These are phyloP conservation scores for Himalopsyche kuldschensis DNA, from an alignment of 2,888 invertebrate genomes.

Conservation along the genomic window DNA sequence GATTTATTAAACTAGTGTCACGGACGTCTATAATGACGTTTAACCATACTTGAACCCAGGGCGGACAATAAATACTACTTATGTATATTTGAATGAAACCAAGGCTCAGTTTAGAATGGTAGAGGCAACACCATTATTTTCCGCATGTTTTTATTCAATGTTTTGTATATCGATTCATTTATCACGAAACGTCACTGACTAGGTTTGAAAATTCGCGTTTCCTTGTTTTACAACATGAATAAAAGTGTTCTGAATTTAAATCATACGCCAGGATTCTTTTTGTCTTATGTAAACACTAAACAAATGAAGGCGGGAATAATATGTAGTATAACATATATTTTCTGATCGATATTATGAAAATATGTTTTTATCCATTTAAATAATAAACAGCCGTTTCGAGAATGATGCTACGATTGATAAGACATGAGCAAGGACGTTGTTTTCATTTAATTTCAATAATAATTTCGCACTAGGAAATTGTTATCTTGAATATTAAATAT, in stretches of 20 bases:
- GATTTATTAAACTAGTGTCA: background rate
- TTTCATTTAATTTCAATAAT: background rate
- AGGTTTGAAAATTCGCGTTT: no score
- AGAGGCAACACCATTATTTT: background rate
- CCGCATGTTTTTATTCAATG: background rate
- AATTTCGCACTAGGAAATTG: background rate
- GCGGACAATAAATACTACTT: background rate
- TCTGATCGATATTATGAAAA: no score
- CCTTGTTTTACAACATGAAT: no score
- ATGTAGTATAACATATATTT: no score
- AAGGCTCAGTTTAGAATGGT: background rate
- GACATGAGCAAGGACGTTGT: background rate
- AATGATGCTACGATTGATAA: background rate
- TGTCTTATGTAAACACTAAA: no score
- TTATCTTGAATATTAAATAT: background rate
- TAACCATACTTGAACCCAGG: background rate
- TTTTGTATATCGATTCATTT: background rate
- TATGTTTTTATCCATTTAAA: no score
- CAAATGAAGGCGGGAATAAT: no score
- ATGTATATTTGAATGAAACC: background rate
- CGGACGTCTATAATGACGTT: background rate
- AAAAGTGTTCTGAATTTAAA: no score
- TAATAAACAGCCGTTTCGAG: background rate
- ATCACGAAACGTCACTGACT: no score
- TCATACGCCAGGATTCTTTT: no score